Evolutionary conservation across 2,797 vertebrate species (phyloP).

Genomic region (Chloroceryle inda): DNA sequence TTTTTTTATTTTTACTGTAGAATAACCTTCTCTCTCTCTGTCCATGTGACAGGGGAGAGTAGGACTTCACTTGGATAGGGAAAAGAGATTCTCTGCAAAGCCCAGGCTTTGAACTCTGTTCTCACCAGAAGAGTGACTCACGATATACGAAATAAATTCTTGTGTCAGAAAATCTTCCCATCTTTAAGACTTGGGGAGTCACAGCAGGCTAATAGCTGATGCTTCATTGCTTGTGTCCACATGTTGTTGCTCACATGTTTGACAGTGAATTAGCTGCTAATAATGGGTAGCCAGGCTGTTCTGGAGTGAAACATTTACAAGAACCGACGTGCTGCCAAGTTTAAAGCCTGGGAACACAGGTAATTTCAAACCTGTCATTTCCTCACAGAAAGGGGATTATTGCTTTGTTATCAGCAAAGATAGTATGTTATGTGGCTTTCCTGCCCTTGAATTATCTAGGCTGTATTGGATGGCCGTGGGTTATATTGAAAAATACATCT

Average conservation of each 20-base stretch:
- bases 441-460: conserved; percentile 33
- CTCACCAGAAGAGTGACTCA: background rate
- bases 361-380: conserved; percentile 79
- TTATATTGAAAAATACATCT: background rate
- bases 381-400: conserved; percentile 62
- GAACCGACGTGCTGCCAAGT: conserved; percentile 61
- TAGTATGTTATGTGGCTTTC: conserved; percentile 8
- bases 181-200: background rate
- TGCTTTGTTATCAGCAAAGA: conserved; percentile 59
- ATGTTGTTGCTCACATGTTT: conserved; percentile 54
- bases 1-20: background rate
- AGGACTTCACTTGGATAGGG: background rate
- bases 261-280: conserved; percentile 69
- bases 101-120: background rate
- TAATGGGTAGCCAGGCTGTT: conserved; percentile 50
- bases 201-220: background rate
- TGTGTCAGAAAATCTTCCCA: background rate
- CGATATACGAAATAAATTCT: background rate
- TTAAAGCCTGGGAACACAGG: conserved; percentile 58
- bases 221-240: conserved; percentile 6
- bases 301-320: conserved; percentile 51
- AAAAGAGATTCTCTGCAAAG: background rate
- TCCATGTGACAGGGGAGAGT: background rate
- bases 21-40: background rate
- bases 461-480: background rate